A percentile compares a stretch with the other conserved stretches of the same genome.
Conservation (phyloP, 2,888 invertebrate genomes). For the Melolontha melolontha region DNA sequence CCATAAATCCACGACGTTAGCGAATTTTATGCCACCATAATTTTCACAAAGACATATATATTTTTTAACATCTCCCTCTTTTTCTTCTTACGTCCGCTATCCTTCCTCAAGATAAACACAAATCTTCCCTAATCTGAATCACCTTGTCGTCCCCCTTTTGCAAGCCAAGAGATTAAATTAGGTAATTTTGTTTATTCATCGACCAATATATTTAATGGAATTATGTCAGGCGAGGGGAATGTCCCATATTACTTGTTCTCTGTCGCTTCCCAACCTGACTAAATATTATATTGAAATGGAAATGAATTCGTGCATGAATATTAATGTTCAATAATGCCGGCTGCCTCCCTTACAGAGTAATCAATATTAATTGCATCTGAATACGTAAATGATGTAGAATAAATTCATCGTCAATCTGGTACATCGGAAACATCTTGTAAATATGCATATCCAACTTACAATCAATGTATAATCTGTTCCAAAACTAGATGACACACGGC, state of each 20-base stretch:
- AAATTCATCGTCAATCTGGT: not conserved
- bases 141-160: not conserved
- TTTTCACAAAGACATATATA: too few relatives aligned
- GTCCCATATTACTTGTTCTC: not conserved
- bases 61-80: too few relatives aligned
- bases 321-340: slow-evolving; percentile 12
- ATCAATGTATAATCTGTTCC: not conserved
- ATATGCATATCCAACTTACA: too few relatives aligned
- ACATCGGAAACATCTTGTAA: not conserved
- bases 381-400: slow-evolving; percentile 2
- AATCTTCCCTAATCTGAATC: not conserved
- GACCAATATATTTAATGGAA: slow-evolving; percentile 3
- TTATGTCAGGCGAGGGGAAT: not conserved
- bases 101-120: too few relatives aligned
- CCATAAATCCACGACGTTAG: too few relatives aligned
- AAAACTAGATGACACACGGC: too few relatives aligned
- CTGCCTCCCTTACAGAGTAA: slow-evolving; percentile 1
- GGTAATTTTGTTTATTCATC: slow-evolving; percentile 14
- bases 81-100: too few relatives aligned
- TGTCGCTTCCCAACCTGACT: not conserved
- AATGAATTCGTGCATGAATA: slow-evolving; percentile 27
- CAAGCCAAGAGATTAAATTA: not conserved
- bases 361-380: slow-evolving; percentile 34
- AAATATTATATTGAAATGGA: slow-evolving; percentile 27
- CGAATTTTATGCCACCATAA: too few relatives aligned